Conservation (phyloP, 92 coral and sea anemone species). For the Epizoanthus illoricatus region DNA sequence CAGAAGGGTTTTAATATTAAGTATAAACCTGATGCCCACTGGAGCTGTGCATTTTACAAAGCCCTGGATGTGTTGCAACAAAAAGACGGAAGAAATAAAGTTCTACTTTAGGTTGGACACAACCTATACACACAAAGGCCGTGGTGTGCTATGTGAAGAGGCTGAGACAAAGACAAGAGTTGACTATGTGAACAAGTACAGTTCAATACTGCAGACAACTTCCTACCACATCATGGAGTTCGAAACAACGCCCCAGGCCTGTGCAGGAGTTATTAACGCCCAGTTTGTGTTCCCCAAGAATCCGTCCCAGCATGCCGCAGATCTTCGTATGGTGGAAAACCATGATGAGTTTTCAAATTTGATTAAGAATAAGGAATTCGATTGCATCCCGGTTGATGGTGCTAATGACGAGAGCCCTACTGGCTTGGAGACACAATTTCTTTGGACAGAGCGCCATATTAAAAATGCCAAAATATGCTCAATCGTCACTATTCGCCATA, state of each 20-base stretch:
- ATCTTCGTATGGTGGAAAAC: constrained; percentile 15
- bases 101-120: constrained; percentile 48
- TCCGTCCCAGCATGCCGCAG: constrained; percentile 56
- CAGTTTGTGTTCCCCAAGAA: constrained; percentile 35
- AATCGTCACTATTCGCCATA: constrained; percentile 44
- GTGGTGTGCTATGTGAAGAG: constrained; percentile 41
- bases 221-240: constrained; percentile 55
- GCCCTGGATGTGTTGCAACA: constrained; percentile 40
- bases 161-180: constrained; percentile 54
- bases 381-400: constrained; percentile 48
- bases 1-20: constrained; percentile 51
- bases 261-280: constrained; percentile 47
- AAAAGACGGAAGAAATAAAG: constrained; percentile 48
- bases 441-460: constrained; percentile 54
- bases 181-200: constrained; percentile 47
- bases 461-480: constrained; percentile 22
- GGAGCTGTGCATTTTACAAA: constrained; percentile 57
- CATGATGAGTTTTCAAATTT: constrained; percentile 13
- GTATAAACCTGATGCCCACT: constrained; percentile 52
- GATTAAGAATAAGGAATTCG: constrained; percentile 30
- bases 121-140: constrained; percentile 54
- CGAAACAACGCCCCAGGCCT: constrained; percentile 49
- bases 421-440: constrained; percentile 38
- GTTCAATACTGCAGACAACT: constrained; percentile 48
- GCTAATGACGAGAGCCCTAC: constrained; percentile 42